A percentile compares a stretch with the other conserved stretches of the same genome.
phyloP scores from a whole-genome alignment of 2,888 invertebrate genomes.

The Andricus curvator region DNA sequence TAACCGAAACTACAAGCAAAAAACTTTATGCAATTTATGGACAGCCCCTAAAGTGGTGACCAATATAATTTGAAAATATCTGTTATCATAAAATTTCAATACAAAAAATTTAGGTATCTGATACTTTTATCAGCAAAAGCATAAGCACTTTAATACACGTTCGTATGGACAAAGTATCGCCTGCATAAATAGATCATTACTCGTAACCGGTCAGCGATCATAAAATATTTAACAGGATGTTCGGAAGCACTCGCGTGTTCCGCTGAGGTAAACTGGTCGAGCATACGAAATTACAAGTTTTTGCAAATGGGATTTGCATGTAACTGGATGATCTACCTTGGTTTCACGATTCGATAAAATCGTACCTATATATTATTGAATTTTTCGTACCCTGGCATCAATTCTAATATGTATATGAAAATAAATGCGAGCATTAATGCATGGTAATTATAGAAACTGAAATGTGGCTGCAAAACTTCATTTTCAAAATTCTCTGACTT shows the following conservation, averaged over 20 bases:
- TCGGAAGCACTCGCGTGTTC: constrained; percentile 50
- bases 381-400: not conserved
- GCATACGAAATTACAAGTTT: constrained; percentile 59
- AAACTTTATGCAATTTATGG: too few relatives aligned
- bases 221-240: constrained; percentile 66
- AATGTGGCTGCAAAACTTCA: too few relatives aligned
- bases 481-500: too few relatives aligned
- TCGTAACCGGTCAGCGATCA: constrained; percentile 49
- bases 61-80: too few relatives aligned
- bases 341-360: not conserved
- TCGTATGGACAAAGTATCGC: not conserved
- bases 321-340: constrained; percentile 29
- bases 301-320: constrained; percentile 61
- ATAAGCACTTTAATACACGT: too few relatives aligned
- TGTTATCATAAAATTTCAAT: too few relatives aligned
- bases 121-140: not conserved
- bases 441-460: too few relatives aligned
- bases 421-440: too few relatives aligned
- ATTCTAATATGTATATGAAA: not conserved
- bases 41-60: too few relatives aligned
- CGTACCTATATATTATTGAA: not conserved
- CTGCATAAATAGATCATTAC: constrained; percentile 44
- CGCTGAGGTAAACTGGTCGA: constrained; percentile 45
- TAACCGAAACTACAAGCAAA: too few relatives aligned
- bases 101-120: too few relatives aligned